These are phyloP conservation scores for Galerucella nymphaeae DNA, from an alignment of 2,888 invertebrate genomes.

Conservation along the genomic window DNA sequence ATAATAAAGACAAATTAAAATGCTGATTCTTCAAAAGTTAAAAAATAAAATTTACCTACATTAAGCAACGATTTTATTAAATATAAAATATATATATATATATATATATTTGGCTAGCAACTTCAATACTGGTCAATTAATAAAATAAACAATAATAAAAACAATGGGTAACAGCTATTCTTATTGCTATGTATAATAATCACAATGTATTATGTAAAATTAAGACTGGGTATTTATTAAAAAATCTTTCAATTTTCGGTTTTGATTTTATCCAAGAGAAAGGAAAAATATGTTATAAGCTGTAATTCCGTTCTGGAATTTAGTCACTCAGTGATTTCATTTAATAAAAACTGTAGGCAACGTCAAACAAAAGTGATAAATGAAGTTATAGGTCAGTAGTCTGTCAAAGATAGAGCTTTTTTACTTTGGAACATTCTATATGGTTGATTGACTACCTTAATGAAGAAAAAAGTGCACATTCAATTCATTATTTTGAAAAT, in stretches of 20 bases:
- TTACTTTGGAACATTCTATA: no score
- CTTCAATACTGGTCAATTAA: constrained; percentile 30
- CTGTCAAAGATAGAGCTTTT: no score
- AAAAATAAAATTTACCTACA: not conserved
- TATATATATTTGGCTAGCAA: constrained; percentile 31
- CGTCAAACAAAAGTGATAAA: no score
- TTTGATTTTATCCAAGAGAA: not conserved
- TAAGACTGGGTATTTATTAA: not conserved
- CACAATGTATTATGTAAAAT: not conserved
- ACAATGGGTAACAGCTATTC: constrained; percentile 22
- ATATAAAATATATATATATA: constrained; percentile 6
- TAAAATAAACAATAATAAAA: constrained; percentile 12
- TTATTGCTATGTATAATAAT: constrained; percentile 16
- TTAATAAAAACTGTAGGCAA: no score
- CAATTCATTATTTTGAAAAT: no score
- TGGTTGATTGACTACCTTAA: no score
- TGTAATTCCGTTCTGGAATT: no score
- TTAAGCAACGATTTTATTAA: constrained; percentile 1
- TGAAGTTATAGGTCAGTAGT: no score
- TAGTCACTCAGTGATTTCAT: no score
- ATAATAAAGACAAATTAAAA: no score
- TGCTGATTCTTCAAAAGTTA: not conserved
- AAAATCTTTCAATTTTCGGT: not conserved
- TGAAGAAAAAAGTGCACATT: no score
- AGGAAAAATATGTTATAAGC: not conserved